Evolutionary conservation across 1,140 invertebrate species (phyloP).

Genomic region (Ips typographus): DNA sequence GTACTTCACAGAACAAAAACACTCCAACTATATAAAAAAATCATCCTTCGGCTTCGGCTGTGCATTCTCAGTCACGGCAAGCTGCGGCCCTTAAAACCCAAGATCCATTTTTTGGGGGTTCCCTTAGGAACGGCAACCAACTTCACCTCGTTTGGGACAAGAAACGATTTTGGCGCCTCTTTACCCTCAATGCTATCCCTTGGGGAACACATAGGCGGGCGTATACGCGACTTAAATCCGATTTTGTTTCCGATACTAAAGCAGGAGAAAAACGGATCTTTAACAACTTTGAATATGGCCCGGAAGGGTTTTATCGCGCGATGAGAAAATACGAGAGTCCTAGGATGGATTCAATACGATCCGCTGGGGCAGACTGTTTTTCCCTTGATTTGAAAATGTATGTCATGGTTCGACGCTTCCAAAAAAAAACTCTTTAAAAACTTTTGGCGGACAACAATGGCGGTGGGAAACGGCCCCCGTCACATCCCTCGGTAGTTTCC

Average conservation of each 20-base stretch:
- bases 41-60: not conserved
- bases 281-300: not conserved
- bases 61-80: not conserved
- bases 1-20: too few species aligned
- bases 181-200: constrained; percentile 3
- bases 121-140: constrained; percentile 14
- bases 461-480: not conserved
- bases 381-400: not conserved
- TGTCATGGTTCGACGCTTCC: not conserved
- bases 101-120: constrained; percentile 17
- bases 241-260: not conserved
- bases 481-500: not conserved
- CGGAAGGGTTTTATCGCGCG: not conserved
- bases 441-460: not conserved
- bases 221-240: not conserved
- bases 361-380: not conserved
- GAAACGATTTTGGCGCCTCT: constrained; percentile 15
- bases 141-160: constrained; percentile 18
- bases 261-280: not conserved
- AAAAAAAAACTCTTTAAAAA: not conserved
- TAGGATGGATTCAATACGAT: not conserved
- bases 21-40: not conserved
- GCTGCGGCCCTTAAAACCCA: constrained; percentile 7
- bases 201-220: constrained; percentile 9
- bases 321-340: not conserved